Conservation (phyloP, 2,888 invertebrate species). For the Drosophila atripex region DNA sequence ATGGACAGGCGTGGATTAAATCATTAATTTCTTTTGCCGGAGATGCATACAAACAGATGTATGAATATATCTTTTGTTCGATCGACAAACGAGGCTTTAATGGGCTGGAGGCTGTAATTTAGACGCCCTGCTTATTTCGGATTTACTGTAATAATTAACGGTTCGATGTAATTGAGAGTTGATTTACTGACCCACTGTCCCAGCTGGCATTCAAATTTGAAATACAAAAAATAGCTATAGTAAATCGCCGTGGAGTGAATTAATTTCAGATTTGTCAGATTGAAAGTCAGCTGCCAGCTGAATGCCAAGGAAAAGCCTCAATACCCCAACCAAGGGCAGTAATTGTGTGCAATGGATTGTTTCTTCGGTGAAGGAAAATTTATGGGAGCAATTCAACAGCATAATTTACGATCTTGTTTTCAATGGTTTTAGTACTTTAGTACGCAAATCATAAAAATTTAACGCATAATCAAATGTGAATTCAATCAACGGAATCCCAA, state of each 20-base stretch:
- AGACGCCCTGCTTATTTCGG: conserved; percentile 46
- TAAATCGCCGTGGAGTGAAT: conserved; percentile 36
- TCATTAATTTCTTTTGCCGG: conserved; percentile 53
- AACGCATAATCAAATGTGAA: conserved; percentile 11
- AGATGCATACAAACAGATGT: conserved; percentile 47
- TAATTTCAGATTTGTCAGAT: conserved; percentile 45
- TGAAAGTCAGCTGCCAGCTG: conserved; percentile 40
- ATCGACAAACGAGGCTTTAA: conserved; percentile 62
- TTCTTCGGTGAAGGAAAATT: conserved; percentile 36
- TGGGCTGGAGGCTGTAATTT: conserved; percentile 35
- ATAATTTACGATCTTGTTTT: conserved; percentile 14
- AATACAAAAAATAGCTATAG: conserved; percentile 4
- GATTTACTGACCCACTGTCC: conserved; percentile 42
- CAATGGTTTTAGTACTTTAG: background rate
- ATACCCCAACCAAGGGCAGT: conserved; percentile 32
- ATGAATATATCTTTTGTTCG: conserved; percentile 16
- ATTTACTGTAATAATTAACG: conserved; percentile 59
- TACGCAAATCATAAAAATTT: background rate
- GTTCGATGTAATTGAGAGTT: conserved; percentile 50
- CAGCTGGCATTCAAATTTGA: conserved; percentile 34
- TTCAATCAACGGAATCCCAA: conserved; percentile 15
- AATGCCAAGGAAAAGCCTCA: conserved; percentile 44
- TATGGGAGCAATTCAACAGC: conserved; percentile 26
- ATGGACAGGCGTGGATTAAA: conserved; percentile 74
- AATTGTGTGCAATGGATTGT: conserved; percentile 36